Evolutionary conservation across 2,113 vertebrate genomes (phyloP).

Genomic region (mouse (Mus musculus)): DNA sequence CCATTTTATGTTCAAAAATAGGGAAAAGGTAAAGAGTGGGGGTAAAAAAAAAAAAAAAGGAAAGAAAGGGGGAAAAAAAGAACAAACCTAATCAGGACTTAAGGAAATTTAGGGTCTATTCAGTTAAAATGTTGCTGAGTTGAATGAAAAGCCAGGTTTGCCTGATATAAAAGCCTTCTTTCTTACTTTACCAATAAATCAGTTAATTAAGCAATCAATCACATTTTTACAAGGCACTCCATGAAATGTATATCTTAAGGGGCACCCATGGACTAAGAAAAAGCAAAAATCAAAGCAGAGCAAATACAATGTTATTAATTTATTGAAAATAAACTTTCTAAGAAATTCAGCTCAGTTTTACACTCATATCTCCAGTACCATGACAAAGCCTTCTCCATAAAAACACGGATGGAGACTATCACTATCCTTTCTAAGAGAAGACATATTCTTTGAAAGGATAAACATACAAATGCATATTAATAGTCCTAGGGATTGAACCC

Average conservation of each 20-base stretch:
- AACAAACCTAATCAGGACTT: not conserved
- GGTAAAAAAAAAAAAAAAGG: not conserved
- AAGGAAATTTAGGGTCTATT: not conserved
- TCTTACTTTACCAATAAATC: conserved; percentile 49
- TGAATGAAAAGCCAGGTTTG: conserved; percentile 7
- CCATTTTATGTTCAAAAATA: not conserved
- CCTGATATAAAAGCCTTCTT: not conserved
- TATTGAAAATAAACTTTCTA: conserved; percentile 49
- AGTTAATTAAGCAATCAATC: conserved; percentile 54
- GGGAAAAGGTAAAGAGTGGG: not conserved
- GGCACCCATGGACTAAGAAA: not conserved
- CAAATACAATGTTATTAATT: not conserved
- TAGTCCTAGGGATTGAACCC: not conserved
- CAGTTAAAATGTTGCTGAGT: not conserved
- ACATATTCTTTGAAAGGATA: no score
- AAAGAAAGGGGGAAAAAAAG: not conserved
- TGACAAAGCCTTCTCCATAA: not conserved
- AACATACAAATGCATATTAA: not conserved
- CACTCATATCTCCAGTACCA: not conserved
- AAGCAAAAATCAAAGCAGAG: conserved; percentile 51
- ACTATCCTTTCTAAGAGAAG: no score
- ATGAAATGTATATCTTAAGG: conserved; percentile 36
- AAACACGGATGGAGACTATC: not conserved
- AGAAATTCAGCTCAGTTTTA: conserved; percentile 45
- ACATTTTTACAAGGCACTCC: conserved; percentile 40